Percentiles rank a stretch among this genome's conserved stretches.
Evolutionary conservation across 1,140 invertebrate species (phyloP).

Genomic region (Schlechtendalia chinensis): DNA sequence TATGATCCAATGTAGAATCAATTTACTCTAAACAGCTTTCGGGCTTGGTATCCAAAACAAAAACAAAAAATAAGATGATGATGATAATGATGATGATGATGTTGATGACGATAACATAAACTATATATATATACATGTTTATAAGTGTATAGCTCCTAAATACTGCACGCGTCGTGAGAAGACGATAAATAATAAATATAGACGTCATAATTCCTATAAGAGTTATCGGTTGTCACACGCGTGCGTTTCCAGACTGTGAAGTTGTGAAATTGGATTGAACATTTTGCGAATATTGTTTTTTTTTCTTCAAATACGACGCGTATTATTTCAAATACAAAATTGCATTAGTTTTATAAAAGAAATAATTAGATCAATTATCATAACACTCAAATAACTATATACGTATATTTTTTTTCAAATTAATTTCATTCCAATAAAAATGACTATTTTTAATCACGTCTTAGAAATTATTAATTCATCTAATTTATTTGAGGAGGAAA

Average conservation of each 20-base stretch:
- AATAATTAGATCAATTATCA: no score
- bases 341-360: no score
- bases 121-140: no score
- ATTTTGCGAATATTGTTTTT: neutral
- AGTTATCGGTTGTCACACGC: neutral
- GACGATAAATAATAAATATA: slow-evolving; percentile 12
- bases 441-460: no score
- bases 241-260: neutral
- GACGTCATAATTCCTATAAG: neutral
- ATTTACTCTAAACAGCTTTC: slow-evolving; percentile 16
- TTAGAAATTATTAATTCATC: no score
- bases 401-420: no score
- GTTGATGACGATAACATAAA: no score
- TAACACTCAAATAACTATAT: no score
- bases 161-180: neutral
- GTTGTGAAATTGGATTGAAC: neutral
- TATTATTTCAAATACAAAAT: no score
- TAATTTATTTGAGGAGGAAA: no score
- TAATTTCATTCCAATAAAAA: no score
- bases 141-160: neutral
- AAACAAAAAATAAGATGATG: neutral
- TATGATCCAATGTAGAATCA: slow-evolving; percentile 17
- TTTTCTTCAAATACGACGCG: neutral
- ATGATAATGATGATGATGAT: neutral
- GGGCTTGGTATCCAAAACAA: neutral